Base-by-base conservation (phyloP, 2,113 vertebrate species). In the Caretta caretta region DNA sequence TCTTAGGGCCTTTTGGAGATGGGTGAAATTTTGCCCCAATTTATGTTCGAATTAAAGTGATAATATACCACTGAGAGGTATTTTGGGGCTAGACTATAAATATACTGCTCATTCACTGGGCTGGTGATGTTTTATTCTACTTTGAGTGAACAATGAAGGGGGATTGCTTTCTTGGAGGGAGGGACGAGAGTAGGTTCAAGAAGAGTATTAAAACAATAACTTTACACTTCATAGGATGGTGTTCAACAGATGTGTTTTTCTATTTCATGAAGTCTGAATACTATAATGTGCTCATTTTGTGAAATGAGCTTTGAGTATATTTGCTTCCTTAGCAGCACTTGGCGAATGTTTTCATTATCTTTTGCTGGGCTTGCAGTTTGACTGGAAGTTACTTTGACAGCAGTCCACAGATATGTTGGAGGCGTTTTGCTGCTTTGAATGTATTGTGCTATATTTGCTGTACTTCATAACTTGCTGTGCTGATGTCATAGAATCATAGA, bases 221-320 rank as follows among this genome's bases (percentile, higher is more conserved):
- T 0, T 80, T 78, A 17, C 4, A 69, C 38, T 48, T 1, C 29
- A 57, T 6, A 16, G 1, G 9, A n/a, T 35, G 31, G 46, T 35
- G 6, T 1, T 82, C 16, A 79, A 35, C 12, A 29, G 0, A 0
- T 46, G 5, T 4, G 2, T 53, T 56, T 38, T 85, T 48, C 3
- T 27, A 1, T 35, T 82, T 88, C 89, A 65, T 75, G 6, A 88
- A 93, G 10, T 76, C 87, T 80, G 82, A 57, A 2, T 10, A 78
- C 6, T 2, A 29, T 83, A 51, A 80, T 86, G 72, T 85, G 29
- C 51, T 83, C 62, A 51, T 5, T 42, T 76, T 88, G 80, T 76
- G 3, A 86, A 88, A 87, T 72, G 0, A 93, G 57, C 92, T 86
- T 86, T 49, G 31, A 6, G n/a, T 24, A 12, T 91, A 72, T 59